phyloP scores from a whole-genome alignment of 2,797 vertebrate genomes.

The Lophotriccus pileatus region DNA sequence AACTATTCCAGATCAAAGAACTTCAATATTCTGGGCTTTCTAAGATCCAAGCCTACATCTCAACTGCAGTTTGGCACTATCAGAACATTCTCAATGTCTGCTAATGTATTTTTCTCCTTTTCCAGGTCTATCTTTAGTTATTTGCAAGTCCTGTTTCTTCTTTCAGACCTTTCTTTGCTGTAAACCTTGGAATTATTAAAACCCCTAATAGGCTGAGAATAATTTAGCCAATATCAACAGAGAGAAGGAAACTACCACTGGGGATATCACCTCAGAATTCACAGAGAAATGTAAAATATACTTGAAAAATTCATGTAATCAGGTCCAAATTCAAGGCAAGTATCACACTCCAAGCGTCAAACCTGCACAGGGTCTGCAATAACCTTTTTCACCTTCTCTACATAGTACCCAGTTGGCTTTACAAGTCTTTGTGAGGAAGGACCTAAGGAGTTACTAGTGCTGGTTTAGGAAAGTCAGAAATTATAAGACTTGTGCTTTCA shows the following conservation, averaged over 20 bases:
- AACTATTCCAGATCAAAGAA: not conserved
- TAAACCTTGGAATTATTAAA: not conserved
- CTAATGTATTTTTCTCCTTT: not conserved
- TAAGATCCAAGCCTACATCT: not conserved
- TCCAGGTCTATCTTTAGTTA: not conserved
- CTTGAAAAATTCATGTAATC: not conserved
- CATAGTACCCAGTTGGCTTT: not conserved
- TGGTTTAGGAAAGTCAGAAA: not conserved
- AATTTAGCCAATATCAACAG: not conserved
- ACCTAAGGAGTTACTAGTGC: not conserved
- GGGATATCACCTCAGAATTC: not conserved
- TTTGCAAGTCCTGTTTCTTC: not conserved
- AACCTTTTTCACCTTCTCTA: not conserved
- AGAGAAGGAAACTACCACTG: not conserved
- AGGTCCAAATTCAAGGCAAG: accelerated
- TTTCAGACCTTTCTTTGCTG: not conserved
- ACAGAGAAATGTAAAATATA: not conserved
- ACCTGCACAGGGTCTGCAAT: not conserved
- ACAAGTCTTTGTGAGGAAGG: no score
- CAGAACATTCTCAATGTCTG: not conserved
- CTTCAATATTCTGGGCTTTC: not conserved
- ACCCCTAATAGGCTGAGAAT: not conserved
- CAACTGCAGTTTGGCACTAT: not conserved
- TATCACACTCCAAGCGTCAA: no score
- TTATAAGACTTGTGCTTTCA: accelerated